These are phyloP conservation scores for Sciurus carolinensis DNA, from an alignment of 2,797 vertebrate species.

Conservation along the genomic window DNA sequence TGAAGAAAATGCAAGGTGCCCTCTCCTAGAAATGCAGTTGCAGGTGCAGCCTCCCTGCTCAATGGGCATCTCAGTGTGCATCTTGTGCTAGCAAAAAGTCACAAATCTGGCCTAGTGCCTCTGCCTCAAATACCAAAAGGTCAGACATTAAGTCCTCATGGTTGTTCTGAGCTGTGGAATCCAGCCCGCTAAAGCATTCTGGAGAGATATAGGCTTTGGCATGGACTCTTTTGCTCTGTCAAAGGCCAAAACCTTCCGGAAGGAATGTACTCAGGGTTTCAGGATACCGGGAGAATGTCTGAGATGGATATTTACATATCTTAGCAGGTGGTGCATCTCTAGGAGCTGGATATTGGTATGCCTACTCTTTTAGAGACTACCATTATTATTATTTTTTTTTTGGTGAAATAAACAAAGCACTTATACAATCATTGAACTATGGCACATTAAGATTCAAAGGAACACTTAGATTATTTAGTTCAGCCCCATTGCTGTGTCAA, in stretches of 20 bases:
- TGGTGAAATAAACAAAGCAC: background rate
- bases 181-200: background rate
- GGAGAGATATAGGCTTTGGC: background rate
- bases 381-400: background rate
- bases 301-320: background rate
- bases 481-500: background rate
- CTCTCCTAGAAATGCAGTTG: background rate
- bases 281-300: slow-evolving; percentile 31
- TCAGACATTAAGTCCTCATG: background rate
- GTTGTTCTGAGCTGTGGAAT: background rate
- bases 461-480: background rate
- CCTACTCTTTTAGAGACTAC: slow-evolving; percentile 8
- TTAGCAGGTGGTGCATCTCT: background rate
- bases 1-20: background rate
- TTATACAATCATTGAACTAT: background rate
- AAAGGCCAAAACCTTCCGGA: background rate
- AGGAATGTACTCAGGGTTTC: background rate
- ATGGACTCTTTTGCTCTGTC: background rate
- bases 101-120: background rate
- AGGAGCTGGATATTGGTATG: background rate
- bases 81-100: background rate
- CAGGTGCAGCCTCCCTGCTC: background rate
- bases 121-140: background rate
- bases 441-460: background rate
- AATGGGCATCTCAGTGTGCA: background rate